A percentile compares a stretch with the other conserved stretches of the same genome.
phyloP scores from a whole-genome alignment of 1,140 invertebrate genomes.

The Scylla paramamosain region DNA sequence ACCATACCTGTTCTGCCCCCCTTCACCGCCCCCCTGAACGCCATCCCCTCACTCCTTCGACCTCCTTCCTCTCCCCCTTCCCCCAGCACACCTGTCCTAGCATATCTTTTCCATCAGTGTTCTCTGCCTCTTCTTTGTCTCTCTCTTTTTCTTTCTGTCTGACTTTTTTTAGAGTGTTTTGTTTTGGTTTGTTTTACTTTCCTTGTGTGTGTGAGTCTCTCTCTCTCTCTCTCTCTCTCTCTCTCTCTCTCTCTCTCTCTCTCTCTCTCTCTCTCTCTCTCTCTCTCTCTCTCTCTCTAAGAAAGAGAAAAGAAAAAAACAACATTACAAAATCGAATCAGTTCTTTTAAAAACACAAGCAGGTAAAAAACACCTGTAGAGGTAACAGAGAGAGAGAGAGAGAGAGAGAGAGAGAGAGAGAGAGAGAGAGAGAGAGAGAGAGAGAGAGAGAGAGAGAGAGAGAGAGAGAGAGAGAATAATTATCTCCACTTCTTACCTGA shows the following conservation, averaged over 20 bases:
- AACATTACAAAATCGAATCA: no score
- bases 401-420: no score
- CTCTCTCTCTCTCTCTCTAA: no score
- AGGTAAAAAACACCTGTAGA: no score
- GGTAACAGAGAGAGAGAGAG: background rate
- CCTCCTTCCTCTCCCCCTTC: background rate
- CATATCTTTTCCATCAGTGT: no score
- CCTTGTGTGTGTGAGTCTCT: background rate
- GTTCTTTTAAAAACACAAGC: no score
- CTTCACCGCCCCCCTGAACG: background rate
- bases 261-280: background rate
- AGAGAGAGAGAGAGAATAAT: background rate
- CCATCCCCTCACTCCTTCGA: background rate
- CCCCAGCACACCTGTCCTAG: background rate
- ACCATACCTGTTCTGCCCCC: constrained; percentile 15
- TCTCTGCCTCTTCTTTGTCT: background rate
- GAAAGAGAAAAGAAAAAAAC: no score
- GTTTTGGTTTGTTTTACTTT: background rate
- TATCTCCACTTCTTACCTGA: background rate
- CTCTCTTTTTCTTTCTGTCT: background rate
- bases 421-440: background rate
- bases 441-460: background rate
- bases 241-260: background rate
- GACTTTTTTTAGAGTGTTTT: background rate
- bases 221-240: background rate